Evolutionary conservation across 2,888 invertebrate genomes (phyloP).

Genomic region (Pachliopta kotzebuea): DNA sequence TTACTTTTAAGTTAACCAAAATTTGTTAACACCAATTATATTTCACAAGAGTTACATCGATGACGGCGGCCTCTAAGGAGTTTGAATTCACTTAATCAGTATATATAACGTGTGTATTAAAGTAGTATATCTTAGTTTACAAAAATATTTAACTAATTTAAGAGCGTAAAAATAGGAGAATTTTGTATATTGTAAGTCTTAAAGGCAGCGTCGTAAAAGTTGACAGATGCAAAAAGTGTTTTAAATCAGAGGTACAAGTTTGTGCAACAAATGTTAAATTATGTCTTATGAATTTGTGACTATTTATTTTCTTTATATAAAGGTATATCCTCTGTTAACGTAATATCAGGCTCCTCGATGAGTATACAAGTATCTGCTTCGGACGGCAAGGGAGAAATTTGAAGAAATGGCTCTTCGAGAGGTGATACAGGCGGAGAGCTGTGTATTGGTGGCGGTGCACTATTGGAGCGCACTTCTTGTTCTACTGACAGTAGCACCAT

Average conservation of each 20-base stretch:
- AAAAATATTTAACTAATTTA: slow-evolving; percentile 27
- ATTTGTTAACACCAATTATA: background rate
- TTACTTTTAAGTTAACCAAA: background rate
- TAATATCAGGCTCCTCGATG: slow-evolving; percentile 46
- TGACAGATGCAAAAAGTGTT: background rate
- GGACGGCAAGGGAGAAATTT: slow-evolving; percentile 32
- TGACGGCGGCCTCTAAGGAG: slow-evolving; percentile 23
- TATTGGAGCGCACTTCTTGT: slow-evolving; percentile 51
- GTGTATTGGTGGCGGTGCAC: slow-evolving; percentile 47
- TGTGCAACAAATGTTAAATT: slow-evolving; percentile 6
- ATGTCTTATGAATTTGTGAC: slow-evolving; percentile 2
- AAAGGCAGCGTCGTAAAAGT: slow-evolving; percentile 6
- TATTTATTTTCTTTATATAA: slow-evolving; percentile 44
- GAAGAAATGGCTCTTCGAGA: slow-evolving; percentile 40
- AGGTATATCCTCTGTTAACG: slow-evolving; percentile 31
- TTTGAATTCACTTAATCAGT: background rate
- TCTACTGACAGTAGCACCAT: slow-evolving; percentile 53
- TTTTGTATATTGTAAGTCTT: slow-evolving; percentile 15
- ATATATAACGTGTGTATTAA: background rate
- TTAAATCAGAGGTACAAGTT: background rate
- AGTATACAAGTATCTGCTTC: slow-evolving; percentile 53
- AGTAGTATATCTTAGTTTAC: slow-evolving; percentile 7
- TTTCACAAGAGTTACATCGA: slow-evolving; percentile 3
- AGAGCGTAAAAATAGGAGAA: slow-evolving; percentile 24
- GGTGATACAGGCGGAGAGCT: slow-evolving; percentile 43